Evolutionary conservation across 2,113 vertebrate genomes (phyloP).

Genomic region (Romanogobio albipinnatus): DNA sequence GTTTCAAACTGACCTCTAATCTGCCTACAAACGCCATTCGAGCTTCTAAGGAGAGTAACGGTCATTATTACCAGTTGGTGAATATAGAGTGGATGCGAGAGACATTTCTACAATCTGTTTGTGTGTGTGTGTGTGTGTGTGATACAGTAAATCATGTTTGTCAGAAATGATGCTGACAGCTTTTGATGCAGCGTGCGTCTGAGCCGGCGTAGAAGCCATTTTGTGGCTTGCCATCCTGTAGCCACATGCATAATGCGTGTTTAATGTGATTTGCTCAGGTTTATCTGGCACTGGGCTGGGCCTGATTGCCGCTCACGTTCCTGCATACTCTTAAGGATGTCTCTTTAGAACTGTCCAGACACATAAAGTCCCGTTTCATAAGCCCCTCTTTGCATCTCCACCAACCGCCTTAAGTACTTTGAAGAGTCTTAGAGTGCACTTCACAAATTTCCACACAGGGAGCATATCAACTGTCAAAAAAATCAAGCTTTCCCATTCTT

Average conservation of each 20-base stretch:
- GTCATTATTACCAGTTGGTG: slow-evolving; percentile 25
- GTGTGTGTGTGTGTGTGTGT: slow-evolving; percentile 47
- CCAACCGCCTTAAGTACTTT: slow-evolving; percentile 75
- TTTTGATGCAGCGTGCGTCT: slow-evolving; percentile 48
- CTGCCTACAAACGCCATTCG: neutral
- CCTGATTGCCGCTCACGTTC: slow-evolving; percentile 75
- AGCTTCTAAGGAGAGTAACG: slow-evolving; percentile 16
- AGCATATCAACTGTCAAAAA: slow-evolving; percentile 71
- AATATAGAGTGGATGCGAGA: neutral
- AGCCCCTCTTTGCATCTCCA: slow-evolving; percentile 75
- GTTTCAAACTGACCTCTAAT: slow-evolving; percentile 25
- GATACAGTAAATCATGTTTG: slow-evolving; percentile 58
- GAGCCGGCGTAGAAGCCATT: slow-evolving; percentile 46
- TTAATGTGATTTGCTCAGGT: slow-evolving; percentile 79
- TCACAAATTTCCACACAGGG: slow-evolving; percentile 67
- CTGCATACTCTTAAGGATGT: slow-evolving; percentile 72
- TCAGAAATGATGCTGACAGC: slow-evolving; percentile 58
- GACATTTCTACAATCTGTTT: neutral
- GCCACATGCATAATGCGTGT: slow-evolving; percentile 64
- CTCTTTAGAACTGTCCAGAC: slow-evolving; percentile 68
- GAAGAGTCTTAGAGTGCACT: slow-evolving; percentile 63
- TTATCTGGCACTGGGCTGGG: slow-evolving; percentile 70
- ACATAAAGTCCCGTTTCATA: slow-evolving; percentile 70
- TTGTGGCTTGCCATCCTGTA: slow-evolving; percentile 45
- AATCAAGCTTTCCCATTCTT: slow-evolving; percentile 56